Conservation (phyloP, 1,140 invertebrate species). For the Nomia melanderi region DNA sequence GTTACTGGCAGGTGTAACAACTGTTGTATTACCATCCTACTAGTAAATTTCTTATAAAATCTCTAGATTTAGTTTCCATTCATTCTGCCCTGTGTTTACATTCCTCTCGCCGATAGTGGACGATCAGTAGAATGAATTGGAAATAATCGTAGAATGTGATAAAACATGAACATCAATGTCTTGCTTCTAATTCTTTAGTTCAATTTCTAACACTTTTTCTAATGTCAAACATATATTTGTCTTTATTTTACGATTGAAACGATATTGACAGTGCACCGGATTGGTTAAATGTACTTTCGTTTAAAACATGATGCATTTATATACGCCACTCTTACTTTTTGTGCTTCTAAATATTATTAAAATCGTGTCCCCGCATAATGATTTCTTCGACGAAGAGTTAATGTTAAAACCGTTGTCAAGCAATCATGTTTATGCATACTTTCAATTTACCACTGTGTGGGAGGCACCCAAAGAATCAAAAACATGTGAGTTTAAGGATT, state of each 20-base stretch:
- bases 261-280: not conserved
- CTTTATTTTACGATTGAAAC: not conserved
- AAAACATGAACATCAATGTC: not conserved
- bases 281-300: not conserved
- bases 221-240: not conserved
- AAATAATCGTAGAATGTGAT: not conserved
- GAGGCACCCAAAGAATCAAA: constrained; percentile 80
- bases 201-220: not conserved
- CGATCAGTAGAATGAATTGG: not conserved
- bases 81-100: not conserved
- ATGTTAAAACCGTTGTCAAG: constrained; percentile 89
- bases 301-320: constrained; percentile 31
- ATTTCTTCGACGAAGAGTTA: constrained; percentile 90
- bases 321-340: constrained; percentile 23
- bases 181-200: not conserved
- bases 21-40: not conserved
- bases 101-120: not conserved
- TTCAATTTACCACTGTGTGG: constrained; percentile 92
- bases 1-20: not conserved
- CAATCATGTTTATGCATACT: constrained; percentile 91
- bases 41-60: not conserved
- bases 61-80: not conserved
- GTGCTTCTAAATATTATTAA: constrained; percentile 44
- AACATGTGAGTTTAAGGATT: constrained; percentile 81
- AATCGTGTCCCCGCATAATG: constrained; percentile 73